Evolutionary conservation across 2,888 invertebrate genomes (phyloP).

Genomic region (Nomada lathburiana): DNA sequence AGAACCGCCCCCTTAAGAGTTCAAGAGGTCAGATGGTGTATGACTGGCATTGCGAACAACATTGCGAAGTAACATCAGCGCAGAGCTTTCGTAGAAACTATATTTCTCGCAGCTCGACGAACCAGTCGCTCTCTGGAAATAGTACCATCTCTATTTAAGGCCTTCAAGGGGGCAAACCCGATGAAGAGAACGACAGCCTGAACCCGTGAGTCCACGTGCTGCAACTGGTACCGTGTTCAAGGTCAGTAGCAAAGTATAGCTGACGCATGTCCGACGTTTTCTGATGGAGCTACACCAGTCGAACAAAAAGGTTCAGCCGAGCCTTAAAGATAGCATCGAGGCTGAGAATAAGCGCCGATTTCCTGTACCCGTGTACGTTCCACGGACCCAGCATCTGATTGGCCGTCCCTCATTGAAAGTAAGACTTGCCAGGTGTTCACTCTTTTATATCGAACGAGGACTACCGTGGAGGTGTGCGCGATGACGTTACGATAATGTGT

Average conservation of each 20-base stretch:
- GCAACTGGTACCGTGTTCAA: conserved; percentile 53
- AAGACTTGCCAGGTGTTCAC: conserved; percentile 40
- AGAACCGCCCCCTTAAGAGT: no score
- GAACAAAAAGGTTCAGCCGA: conserved; percentile 43
- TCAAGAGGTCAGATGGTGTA: no score
- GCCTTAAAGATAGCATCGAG: conserved; percentile 55
- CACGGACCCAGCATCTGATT: conserved; percentile 13
- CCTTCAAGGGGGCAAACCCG: neutral
- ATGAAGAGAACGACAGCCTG: neutral
- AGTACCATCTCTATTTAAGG: conserved; percentile 45
- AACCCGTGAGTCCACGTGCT: conserved; percentile 40
- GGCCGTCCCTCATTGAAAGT: conserved; percentile 58
- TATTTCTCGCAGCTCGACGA: conserved; percentile 6
- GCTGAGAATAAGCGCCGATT: conserved; percentile 62
- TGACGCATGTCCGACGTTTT: conserved; percentile 54
- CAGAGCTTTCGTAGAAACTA: neutral
- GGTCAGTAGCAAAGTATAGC: conserved; percentile 43
- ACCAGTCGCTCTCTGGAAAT: conserved; percentile 28
- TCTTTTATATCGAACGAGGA: neutral
- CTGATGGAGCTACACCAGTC: conserved; percentile 38
- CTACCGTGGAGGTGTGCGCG: neutral
- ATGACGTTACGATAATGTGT: neutral
- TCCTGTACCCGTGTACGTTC: conserved; percentile 44
- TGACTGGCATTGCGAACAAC: no score
- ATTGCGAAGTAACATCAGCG: neutral